Conservation (phyloP, 2,797 vertebrate genomes). For the Erpetoichthys calabaricus region DNA sequence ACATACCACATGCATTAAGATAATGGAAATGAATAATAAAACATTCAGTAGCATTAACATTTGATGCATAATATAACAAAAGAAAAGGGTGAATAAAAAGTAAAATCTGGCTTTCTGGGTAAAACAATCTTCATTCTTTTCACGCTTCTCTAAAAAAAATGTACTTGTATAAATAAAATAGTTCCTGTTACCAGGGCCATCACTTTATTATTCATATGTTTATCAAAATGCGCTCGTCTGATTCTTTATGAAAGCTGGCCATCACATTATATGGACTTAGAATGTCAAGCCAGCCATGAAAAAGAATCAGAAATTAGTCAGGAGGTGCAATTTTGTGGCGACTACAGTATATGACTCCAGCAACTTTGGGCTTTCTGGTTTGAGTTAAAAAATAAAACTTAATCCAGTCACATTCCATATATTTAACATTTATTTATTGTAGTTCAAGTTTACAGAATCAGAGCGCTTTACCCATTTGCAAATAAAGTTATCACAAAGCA, state of each 20-base stretch:
- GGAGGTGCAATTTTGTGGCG: neutral
- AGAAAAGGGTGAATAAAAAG: conserved; percentile 25
- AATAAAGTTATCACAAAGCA: no score
- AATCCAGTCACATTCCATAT: no score
- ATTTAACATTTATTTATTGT: no score
- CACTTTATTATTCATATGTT: conserved; percentile 42
- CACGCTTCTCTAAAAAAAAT: conserved; percentile 23
- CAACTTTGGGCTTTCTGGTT: no score
- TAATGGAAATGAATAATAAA: conserved; percentile 51
- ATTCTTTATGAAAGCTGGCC: conserved; percentile 16
- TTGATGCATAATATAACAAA: conserved; percentile 48
- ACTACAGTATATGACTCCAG: no score
- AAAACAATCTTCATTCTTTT: conserved; percentile 17
- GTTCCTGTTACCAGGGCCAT: conserved; percentile 15
- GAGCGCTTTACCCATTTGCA: no score
- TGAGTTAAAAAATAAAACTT: no score
- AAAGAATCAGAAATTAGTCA: neutral
- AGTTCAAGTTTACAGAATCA: no score
- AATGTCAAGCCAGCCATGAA: neutral
- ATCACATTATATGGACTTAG: neutral
- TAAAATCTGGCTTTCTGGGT: conserved; percentile 29
- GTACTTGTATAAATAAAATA: conserved; percentile 30
- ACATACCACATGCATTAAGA: conserved; percentile 47
- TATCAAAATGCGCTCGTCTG: conserved; percentile 23
- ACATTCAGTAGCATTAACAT: conserved; percentile 59